Evolutionary conservation across 2,888 invertebrate species (phyloP), one percentile per base, ranked within the genome.

Genomic region (Ormia ochracea): DNA sequence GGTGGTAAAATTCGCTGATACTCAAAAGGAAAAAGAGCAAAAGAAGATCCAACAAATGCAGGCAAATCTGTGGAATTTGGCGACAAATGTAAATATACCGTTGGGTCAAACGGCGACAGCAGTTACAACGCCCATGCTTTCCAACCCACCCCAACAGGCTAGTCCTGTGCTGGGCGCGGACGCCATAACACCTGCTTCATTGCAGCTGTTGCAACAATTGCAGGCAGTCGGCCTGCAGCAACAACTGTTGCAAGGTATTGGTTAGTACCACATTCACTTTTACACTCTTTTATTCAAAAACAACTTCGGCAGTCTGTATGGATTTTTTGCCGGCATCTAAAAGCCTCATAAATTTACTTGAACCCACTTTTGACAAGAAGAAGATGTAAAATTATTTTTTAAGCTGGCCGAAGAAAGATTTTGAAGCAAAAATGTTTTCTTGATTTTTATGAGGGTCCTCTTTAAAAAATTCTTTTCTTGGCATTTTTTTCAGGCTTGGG

Each of bases 1-100:
- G 86, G 99, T 99, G 75, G 99, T 99, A 45, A 99, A 99, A 91
- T 99, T 99, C 90, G 99, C 99, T 66, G 99, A 99, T 90, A 98
- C 99, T 80, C 98, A 98, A 89, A 98, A 98, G 89, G 99, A 99
- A 89, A 99, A 99, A 90, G 98, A 99, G 90, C 95, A 96, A 90
- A 98, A 98, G 91, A 94, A 97, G 88, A 92, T 98, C 87, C 97
- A 97, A 87, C 97, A 97, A 89, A 94, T 98, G 92, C 97, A 96
- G 88, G 95, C 97, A 76, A 97, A 95, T 90, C 92, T 98, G 43
- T 97, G 97, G 96, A 96, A 95, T 85, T 92, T 96, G 85, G 93
- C 93, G 87, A 93, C 93, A 81, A 90, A 90, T 81, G 90, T 90
- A 33, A 90, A 89, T 84, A 89, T 90, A 81, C 90, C 90, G 9